These are phyloP conservation scores for Therioaphis trifolii DNA, from an alignment of 2,888 invertebrate genomes.

Conservation along the genomic window DNA sequence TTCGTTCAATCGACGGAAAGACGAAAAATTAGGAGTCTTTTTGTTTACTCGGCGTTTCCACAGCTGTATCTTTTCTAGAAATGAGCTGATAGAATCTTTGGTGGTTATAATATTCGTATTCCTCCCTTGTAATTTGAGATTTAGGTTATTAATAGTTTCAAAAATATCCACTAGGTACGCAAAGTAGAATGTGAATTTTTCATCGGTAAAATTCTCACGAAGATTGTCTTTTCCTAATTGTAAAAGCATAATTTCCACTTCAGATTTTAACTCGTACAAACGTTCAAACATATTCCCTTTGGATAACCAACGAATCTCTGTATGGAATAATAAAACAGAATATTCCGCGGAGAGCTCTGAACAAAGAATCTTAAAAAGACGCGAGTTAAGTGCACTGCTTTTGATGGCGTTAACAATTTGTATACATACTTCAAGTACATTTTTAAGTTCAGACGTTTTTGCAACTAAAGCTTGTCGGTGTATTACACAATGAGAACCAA, in stretches of 20 bases:
- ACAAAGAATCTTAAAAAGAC: no score
- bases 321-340: slow-evolving; percentile 16
- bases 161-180: slow-evolving; percentile 3
- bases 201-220: not conserved
- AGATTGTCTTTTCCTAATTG: slow-evolving; percentile 12
- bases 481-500: no score
- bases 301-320: no score
- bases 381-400: no score
- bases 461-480: not conserved
- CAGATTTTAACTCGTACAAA: not conserved
- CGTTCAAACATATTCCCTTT: slow-evolving; percentile 4
- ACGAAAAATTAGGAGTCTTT: not conserved
- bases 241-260: no score
- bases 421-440: no score
- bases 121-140: slow-evolving; percentile 9
- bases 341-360: not conserved
- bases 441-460: no score
- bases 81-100: not conserved
- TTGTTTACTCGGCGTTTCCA: not conserved
- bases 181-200: not conserved
- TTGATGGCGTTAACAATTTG: no score
- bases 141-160: slow-evolving; percentile 3
- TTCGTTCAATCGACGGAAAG: not conserved
- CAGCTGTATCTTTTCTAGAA: slow-evolving; percentile 9
- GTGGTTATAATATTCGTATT: not conserved